Evolutionary conservation across 2,113 vertebrate genomes (phyloP), one percentile per base, ranked within the genome.

Genomic region (Dipodomys stephensi): DNA sequence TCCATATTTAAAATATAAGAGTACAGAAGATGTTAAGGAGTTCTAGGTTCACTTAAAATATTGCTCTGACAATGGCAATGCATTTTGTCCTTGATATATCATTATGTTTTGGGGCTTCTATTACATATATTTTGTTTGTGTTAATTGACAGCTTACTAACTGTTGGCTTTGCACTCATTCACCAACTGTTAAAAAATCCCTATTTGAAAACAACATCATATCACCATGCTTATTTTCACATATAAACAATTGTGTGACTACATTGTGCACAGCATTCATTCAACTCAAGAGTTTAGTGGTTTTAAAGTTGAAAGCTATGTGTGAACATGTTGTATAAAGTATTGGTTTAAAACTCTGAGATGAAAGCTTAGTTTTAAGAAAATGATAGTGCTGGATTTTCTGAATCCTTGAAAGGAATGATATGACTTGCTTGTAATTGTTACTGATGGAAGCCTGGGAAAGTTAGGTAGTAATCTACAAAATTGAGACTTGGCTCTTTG

Each of bases 61-160:
- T 46, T 90, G 44, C 23, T 30, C 57, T 90, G 62, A 71, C 25
- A 91, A 4, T 68, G 94, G 81, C 19, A 46, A 6, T 85, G 27
- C 22, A 72, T 78, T 95, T 85, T 85, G 88, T 96, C 90, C 91
- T 30, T 82, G 25, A n/a, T 62, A 73, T 62, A 53, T 69, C 68
- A 81, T 62, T 16, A 81, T 83, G 78, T 22, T 76, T 71, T 80
- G 79, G 11, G 15, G 88, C 57, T 87, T 76, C 23, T 23, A 23
- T 53, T 72, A 82, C 23, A 44, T 88, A 20, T 28, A 88, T 12
- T 88, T 96, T 92, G 39, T 3, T 44, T 89, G 25, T 44, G 25
- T 84, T 92, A 90, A 83, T 44, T 91, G 46, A 28, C 49, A 81
- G 35, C 86, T 96, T 82, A 85, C 87, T 53, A 77, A 71, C 2